phyloP scores from a whole-genome alignment of 2,113 vertebrate species.

The Plecturocebus donacophilus region DNA sequence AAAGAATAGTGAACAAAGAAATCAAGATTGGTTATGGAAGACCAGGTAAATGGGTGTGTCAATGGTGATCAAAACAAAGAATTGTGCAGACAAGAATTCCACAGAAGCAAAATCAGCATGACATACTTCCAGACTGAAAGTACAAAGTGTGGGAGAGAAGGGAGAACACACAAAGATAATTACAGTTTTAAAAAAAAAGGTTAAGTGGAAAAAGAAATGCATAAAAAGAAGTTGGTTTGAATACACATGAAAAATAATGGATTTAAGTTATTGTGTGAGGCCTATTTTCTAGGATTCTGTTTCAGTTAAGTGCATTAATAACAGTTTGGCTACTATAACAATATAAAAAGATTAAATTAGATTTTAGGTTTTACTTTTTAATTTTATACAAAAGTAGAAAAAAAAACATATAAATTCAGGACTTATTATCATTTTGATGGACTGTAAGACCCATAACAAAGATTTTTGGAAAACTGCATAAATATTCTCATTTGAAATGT shows the following conservation, averaged over 20 bases:
- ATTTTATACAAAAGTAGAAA: background rate
- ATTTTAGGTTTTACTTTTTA: background rate
- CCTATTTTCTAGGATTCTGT: background rate
- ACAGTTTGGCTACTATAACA: too few species aligned
- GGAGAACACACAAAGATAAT: background rate
- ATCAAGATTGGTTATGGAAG: background rate
- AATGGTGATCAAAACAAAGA: background rate
- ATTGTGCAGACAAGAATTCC: background rate
- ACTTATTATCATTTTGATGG: background rate
- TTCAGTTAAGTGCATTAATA: too few species aligned
- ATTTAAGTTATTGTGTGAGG: background rate
- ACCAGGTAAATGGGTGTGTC: background rate
- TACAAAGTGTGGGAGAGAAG: background rate
- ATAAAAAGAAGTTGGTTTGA: background rate
- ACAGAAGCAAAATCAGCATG: background rate
- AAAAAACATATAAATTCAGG: background rate
- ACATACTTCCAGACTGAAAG: background rate
- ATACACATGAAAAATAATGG: background rate
- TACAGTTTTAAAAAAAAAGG: background rate
- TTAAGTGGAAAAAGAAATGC: background rate
- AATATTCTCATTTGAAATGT: background rate
- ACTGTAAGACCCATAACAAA: background rate
- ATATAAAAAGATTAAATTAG: too few species aligned
- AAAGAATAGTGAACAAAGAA: background rate
- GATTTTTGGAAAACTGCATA: background rate